Evolutionary conservation across 2,113 vertebrate genomes (phyloP).

Genomic region (Thunnus maccoyii): DNA sequence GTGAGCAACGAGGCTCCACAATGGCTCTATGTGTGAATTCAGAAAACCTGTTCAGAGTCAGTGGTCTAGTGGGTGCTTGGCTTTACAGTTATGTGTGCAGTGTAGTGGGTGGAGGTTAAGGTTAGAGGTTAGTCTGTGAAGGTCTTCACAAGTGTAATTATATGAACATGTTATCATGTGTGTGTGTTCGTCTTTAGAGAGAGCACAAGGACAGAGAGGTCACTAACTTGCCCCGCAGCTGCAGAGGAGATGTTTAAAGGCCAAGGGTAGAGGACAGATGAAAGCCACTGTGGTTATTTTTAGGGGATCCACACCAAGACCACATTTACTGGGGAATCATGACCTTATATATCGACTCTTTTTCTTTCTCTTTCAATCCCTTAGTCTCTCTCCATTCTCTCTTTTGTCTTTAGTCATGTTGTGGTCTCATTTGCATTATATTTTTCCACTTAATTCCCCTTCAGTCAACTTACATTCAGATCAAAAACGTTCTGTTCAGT

Average conservation of each 20-base stretch:
- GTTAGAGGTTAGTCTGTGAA: conserved; percentile 54
- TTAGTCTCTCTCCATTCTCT: neutral
- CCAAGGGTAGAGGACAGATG: conserved; percentile 42
- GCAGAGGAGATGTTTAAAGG: conserved; percentile 48
- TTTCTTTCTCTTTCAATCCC: neutral
- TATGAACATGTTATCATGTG: conserved; percentile 30
- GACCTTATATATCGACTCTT: neutral
- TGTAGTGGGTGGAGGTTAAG: conserved; percentile 38
- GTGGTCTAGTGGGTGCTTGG: conserved; percentile 9
- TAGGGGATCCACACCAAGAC: conserved; percentile 16
- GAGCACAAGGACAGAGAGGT: conserved; percentile 55
- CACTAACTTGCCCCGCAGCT: conserved; percentile 38
- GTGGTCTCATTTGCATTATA: conserved; percentile 3
- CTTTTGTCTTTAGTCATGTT: neutral
- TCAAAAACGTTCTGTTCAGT: neutral
- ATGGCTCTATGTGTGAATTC: conserved; percentile 13
- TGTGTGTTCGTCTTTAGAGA: conserved; percentile 38
- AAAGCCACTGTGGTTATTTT: conserved; percentile 42
- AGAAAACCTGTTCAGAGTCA: conserved; percentile 21
- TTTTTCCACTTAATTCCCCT: neutral
- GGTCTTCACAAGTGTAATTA: conserved; percentile 55
- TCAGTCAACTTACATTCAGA: neutral
- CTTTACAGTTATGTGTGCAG: conserved; percentile 5
- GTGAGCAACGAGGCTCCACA: neutral
- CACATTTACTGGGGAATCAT: conserved; percentile 12